A percentile compares a stretch with the other conserved stretches of the same genome.
Evolutionary conservation across 2,888 invertebrate genomes (phyloP).

Genomic region (Aphodius granarius): DNA sequence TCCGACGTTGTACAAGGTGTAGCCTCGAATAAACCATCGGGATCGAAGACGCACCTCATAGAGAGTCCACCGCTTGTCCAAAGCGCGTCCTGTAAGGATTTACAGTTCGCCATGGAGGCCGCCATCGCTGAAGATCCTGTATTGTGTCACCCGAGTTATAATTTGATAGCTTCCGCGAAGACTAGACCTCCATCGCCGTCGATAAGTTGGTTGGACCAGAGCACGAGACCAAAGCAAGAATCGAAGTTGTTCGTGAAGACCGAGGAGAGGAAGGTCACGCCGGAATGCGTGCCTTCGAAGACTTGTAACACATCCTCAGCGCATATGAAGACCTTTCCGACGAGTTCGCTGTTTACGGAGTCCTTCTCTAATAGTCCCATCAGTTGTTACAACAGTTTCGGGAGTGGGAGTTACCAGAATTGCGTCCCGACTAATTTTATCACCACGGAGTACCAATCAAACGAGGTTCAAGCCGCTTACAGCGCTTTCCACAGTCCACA

Average conservation of each 20-base stretch:
- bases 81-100: conserved; percentile 18
- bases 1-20: conserved; percentile 52
- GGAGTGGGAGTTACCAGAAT: conserved; percentile 17
- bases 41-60: conserved; percentile 5
- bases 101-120: conserved; percentile 12
- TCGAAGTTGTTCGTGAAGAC: conserved; percentile 15
- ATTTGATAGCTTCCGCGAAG: conserved; percentile 14
- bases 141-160: not conserved
- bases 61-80: conserved; percentile 14
- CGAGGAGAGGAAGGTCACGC: conserved; percentile 17
- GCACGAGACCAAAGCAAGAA: conserved; percentile 17
- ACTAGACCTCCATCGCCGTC: conserved; percentile 14
- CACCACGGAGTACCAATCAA: conserved; percentile 21
- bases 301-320: conserved; percentile 1
- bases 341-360: conserved; percentile 11
- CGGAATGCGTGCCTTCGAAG: conserved; percentile 15
- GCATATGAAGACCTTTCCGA: conserved; percentile 14
- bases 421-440: conserved; percentile 15
- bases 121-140: not conserved
- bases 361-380: conserved; percentile 16
- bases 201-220: conserved; percentile 22
- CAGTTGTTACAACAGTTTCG: conserved; percentile 20
- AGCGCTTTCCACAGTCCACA: conserved; percentile 15
- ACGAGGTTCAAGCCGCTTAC: conserved; percentile 21
- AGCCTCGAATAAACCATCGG: conserved; percentile 25